Evolutionary conservation across 2,797 vertebrate species (phyloP).

Genomic region (Spondyliosoma cantharus): DNA sequence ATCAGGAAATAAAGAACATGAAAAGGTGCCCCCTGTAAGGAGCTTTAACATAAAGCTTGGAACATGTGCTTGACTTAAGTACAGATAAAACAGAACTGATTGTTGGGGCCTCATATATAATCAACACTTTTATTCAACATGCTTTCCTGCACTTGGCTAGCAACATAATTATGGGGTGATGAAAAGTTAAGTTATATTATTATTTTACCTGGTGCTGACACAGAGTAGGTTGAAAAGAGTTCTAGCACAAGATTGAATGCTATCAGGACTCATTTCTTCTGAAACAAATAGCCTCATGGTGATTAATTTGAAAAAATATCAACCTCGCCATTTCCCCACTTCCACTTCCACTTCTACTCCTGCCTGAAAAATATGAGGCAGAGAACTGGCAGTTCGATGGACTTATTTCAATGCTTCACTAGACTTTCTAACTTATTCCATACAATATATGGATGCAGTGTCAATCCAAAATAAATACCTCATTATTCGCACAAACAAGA

Average conservation of each 20-base stretch:
- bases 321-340: not conserved
- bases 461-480: conserved; percentile 39
- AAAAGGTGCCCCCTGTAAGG: not conserved
- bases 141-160: conserved; percentile 6
- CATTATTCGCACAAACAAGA: conserved; percentile 50
- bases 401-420: conserved; percentile 22
- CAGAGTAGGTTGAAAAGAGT: conserved; percentile 22
- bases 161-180: conserved; percentile 22
- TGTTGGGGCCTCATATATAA: conserved; percentile 4
- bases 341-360: not conserved
- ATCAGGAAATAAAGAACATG: not conserved
- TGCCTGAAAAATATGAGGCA: conserved; percentile 9
- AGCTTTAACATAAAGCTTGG: conserved; percentile 18
- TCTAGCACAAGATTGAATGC: not conserved
- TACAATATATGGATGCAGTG: conserved; percentile 9
- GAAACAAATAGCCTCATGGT: no score
- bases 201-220: conserved; percentile 35
- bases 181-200: conserved; percentile 26
- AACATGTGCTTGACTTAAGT: conserved; percentile 25
- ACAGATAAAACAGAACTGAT: conserved; percentile 16
- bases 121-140: conserved; percentile 35
- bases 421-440: conserved; percentile 22
- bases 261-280: conserved; percentile 13
- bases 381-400: not conserved
- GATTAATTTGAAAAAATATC: conserved; percentile 14